Evolutionary conservation across 2,113 vertebrate species (phyloP), one percentile per base, ranked within the genome.

Genomic region (Oceanites oceanicus): DNA sequence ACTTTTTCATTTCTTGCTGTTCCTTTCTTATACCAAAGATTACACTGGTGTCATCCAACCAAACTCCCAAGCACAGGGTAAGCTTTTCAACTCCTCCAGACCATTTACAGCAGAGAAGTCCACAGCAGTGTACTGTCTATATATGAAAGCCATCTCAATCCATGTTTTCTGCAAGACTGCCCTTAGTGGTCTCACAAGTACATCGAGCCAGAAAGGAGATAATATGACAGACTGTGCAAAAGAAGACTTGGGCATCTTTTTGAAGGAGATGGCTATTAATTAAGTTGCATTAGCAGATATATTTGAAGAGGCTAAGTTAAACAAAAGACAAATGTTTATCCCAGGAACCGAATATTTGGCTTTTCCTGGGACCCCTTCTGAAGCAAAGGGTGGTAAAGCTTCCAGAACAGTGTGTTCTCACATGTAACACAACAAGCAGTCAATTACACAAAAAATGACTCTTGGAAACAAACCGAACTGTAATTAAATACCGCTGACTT

Each of bases 241-340:
- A 94, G n/a, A 72, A n/a, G 40, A 58, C 15, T 36, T 38, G n/a
- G 34, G 18, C 15, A 62, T 29, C 19, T 59, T 81, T 86, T 30
- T 30, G 13, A 80, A 86, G 40, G 44, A 87, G 11, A 9, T 84
- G 32, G 30, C 45, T 82, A 65, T 58, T 79, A 73, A 90, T 58
- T 71, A 92, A 93, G 50, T 74, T 93, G 36, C 32, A 83, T 80
- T 77, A 66, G 25, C 22, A 94, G 80, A 86, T 77, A 45, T 19
- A 58, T 86, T 88, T 71, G 63, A 90, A 92, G 23, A 53, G 13
- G 16, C 4, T 49, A 77, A 88, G 25, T 61, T 73, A 91, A 92
- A 84, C 17, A 76, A 76, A 88, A 6, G 59, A 53, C 12, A 75
- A 45, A 75, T 36, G 11, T 72, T 95, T 96, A 65, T 58, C 5